Conservation (phyloP, 2,797 vertebrate genomes). For the Pangasius krempfi region DNA sequence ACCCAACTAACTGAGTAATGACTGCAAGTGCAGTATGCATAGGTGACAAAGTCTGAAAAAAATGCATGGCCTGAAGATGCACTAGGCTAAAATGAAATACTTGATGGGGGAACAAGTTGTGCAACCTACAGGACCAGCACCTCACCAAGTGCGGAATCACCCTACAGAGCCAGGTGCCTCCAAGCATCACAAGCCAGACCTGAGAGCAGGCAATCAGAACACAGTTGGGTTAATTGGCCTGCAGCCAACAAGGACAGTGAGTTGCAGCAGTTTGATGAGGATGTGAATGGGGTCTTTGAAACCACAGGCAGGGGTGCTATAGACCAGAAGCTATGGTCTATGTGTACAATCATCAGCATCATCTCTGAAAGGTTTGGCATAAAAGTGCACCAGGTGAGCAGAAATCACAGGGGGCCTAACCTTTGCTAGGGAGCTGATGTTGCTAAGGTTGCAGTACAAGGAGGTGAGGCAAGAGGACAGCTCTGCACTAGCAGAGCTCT, state of each 20-base stretch:
- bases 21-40: not conserved
- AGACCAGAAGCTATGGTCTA: slow-evolving; percentile 14
- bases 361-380: not conserved
- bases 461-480: slow-evolving; percentile 24
- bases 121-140: not conserved
- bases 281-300: not conserved
- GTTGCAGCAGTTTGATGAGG: not conserved
- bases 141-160: slow-evolving; percentile 7
- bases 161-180: slow-evolving; percentile 7
- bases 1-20: not conserved
- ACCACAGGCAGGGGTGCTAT: not conserved
- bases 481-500: not conserved
- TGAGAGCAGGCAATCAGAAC: not conserved
- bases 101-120: not conserved
- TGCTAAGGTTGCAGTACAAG: slow-evolving; percentile 27
- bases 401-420: not conserved
- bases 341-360: not conserved
- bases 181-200: not conserved
- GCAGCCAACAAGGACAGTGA: not conserved
- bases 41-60: not conserved
- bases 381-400: not conserved
- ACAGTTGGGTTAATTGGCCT: not conserved
- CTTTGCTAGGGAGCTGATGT: not conserved
- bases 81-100: slow-evolving; percentile 15
- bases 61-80: slow-evolving; percentile 15